Base-by-base conservation (phyloP, 2,888 invertebrate genomes). In the Drosophila dives region DNA sequence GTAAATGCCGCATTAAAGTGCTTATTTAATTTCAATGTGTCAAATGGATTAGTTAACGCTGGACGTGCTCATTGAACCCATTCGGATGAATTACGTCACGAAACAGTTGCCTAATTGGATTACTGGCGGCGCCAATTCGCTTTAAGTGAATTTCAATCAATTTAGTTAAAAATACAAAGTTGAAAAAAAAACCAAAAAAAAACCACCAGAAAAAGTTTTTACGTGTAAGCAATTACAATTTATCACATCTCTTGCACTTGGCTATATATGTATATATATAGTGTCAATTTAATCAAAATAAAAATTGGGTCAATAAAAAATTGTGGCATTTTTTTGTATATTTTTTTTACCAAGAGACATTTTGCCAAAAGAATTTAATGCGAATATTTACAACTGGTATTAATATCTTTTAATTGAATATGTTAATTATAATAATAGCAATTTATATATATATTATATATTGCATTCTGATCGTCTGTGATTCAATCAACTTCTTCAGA, bases 91-190 rank as follows among this genome's bases (percentile, higher is more conserved):
- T 34, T 48, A 23, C 48, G 23, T 17, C 34, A 34, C 17, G 50
- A 33, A 64, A 42, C 40, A 51, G 48, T 59, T 58, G n/a, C 3
- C 36, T 89, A 84, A 89, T 89, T 83, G 85, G 85, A 84, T 89
- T 84, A 72, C 34, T 42, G 60, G 42, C 50, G 61, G 36, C 61
- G 67, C 53, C 72, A 45, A 58, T 75, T 55, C 50, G 54, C 64
- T 53, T 76, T 62, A 72, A 68, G 29, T 60, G 69, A 58, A 72
- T 68, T 72, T 34, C 87, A 77, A 86, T 86, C 73, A 83, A 86
- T 72, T 64, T 69, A 12, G 49, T 66, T 58, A 48, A 48, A 53
- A 48, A 60, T 63, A 62, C 50, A 69, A 29, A 29, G 5, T 29
- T 29, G 5, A n/a, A 32, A 29, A 17, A 51, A n/a, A 29, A 12